Evolutionary conservation across 2,888 invertebrate genomes (phyloP).

Genomic region (Acrocyrtus sp.): DNA sequence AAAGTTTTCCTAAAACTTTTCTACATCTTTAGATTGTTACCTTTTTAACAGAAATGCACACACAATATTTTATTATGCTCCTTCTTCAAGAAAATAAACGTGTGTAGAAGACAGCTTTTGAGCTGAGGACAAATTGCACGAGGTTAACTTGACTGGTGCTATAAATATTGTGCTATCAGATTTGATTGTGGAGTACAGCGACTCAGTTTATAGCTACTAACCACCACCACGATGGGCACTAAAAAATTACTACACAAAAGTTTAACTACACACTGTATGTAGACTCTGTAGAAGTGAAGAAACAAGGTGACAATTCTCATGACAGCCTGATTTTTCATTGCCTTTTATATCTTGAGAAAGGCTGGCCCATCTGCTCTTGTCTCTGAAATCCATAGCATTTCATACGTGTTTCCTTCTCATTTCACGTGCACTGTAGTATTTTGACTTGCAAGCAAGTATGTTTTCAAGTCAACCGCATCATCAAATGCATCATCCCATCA

Average conservation of each 20-base stretch:
- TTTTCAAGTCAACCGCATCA: conserved; percentile 9
- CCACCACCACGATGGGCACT: no score
- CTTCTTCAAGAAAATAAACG: no score
- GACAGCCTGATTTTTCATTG: conserved; percentile 61
- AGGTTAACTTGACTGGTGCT: conserved; percentile 60
- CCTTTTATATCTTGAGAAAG: conserved; percentile 27
- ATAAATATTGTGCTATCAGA: conserved; percentile 62
- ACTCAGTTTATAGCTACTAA: no score
- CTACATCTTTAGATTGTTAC: no score
- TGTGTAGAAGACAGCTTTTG: conserved; percentile 24
- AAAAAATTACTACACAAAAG: no score
- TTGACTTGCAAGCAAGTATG: neutral
- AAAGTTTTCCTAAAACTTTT: no score
- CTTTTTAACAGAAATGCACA: no score
- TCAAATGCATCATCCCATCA: conserved; percentile 37
- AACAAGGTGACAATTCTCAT: conserved; percentile 61
- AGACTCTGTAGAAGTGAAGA: conserved; percentile 36
- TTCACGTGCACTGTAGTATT: conserved; percentile 16
- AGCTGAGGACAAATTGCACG: conserved; percentile 58
- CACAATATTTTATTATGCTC: no score
- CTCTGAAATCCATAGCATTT: no score
- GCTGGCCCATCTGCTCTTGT: conserved; percentile 26
- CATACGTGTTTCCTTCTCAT: no score
- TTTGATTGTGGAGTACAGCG: conserved; percentile 18
- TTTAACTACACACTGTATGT: no score